Base-by-base conservation (phyloP, 1,140 invertebrate species). In the Venturia canescens region DNA sequence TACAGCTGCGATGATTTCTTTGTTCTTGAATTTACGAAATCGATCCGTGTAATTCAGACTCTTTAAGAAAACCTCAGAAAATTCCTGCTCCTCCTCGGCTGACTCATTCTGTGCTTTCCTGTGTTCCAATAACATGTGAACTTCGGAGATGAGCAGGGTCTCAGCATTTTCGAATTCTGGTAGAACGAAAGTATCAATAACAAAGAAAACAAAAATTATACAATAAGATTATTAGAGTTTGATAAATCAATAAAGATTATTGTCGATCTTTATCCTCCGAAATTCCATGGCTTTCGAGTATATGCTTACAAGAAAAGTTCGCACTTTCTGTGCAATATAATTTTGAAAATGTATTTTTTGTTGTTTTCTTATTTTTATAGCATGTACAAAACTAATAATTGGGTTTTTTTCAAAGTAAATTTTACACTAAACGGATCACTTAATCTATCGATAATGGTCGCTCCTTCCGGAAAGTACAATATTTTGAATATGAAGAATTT, bases 81-180 rank as follows among this genome's bases (percentile, higher is more conserved):
- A 96, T 92, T 99, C 98, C 92, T 99, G 98, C 89, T 99, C 98
- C 85, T 99, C 99, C 90, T 99, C 99, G 1, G 98, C 97, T 74
- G 96, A 98, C 92, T 99, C 98, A 92, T 99, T 99, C 90, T 99
- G 98, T 48, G 96, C 96, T 92, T 99, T 99, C 71, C 99, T 95
- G 92, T 99, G 98, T 88, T 99, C 98, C 82, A 99, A 91, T 79
- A 99, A 92, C 96, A 99, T 98, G 87, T 98, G 97, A 0, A 99
- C 99, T 94, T 99, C 99, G 15, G 98, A 99, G 90, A 99, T 98
- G 78, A 99, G 92, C 44, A 99, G 91, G 0, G 99, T 99, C 93
- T 99, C 98, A 15, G 98, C 98, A 93, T 98, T 98, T 93, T 99
- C 98, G 93, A 99, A 99, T 92, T 99, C 98, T 98, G n/a, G 29